Evolutionary conservation across 2,888 invertebrate species (phyloP), one percentile per base, ranked within the genome.

Genomic region (Orthosia gracilis): DNA sequence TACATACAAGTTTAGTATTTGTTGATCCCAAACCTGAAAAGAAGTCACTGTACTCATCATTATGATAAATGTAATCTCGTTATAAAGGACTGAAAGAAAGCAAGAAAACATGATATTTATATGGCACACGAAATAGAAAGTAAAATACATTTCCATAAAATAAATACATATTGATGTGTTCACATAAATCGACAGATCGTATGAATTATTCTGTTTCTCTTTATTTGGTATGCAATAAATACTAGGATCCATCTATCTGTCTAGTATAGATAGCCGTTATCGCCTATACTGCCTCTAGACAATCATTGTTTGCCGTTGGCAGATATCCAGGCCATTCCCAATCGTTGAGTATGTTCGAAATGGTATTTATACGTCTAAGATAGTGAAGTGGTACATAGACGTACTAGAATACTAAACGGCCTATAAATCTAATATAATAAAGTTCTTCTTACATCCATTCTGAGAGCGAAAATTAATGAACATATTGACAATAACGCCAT

Each of bases 301-400:
- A 57, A 71, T 68, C 54, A 69, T 72, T 70, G 50, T 57, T 23
- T 47, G 54, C 62, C 15, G 49, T 69, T 79, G 75, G 71, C 79
- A 71, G 40, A 23, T 66, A 31, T 68, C 69, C 69, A 79, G 40
- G 57, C 58, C 65, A 68, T 70, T 65, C 45, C 65, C 49, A 63
- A 63, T 49, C 63, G 57, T 66, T 68, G 26, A 31, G 67, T 73
- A 57, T 40, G 50, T 80, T 52, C 50, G 57, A 70, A 76, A 82
- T 71, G 50, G 49, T 54, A 76, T 76, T 76, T 65, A 73, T 76
- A 45, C 54, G 58, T 64, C 67, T 68, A 50, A 45, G 17, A 52
- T n/a, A 23, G 45, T 50, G 57, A 21, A 66, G 17, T 40, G 31
- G 40, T 52, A 50, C 40, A 49, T 17, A 54, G 50, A 31, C n/a